Base-by-base conservation (phyloP, 64 coral and sea anemone species). In the Porites australiensis region DNA sequence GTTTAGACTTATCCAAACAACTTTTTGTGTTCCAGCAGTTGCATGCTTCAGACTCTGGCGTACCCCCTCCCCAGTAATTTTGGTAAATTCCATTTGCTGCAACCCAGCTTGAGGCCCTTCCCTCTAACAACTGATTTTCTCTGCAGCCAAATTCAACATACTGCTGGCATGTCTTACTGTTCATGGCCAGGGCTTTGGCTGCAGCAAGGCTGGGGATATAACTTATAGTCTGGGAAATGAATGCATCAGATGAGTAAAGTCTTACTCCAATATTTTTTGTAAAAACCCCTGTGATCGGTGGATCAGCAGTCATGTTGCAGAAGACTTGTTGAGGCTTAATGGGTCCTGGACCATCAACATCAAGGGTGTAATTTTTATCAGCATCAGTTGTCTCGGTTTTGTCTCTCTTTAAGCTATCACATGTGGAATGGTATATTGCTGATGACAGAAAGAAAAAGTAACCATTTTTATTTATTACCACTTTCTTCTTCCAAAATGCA, bases 261-360 rank as follows among this genome's bases (percentile, higher is more conserved):
- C 74, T 77, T 4, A 86, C 72, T 43, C 47, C 10, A 21, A 21
- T 13, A 19, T 84, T 16, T 0, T 22, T 19, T 10, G 59, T 66
- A 1, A 67, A 0, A n/a, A 84, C 18, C n/a, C 18, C 19, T 13
- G 81, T 84, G 62, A 48, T 68, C 16, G 62, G 15, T n/a, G 81
- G 81, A 43, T 91, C 49, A 2, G 93, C 83, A 1, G 95, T 83
- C 64, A 97, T 91, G 88, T 97, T 97, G 54, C 95, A 97, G 27
- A 50, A 93, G 8, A 72, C 75, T 68, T 22, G n/a, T 47, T 49
- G 44, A 0, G 82, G 52, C 45, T 87, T 82, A 45, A 93, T 67
- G 3, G 88, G 88, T 47, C 95, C 95, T 12, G 95, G 86, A 19
- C 92, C 95, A 81, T 97, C 95, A 49, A 93, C 81, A 94, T 97